phyloP scores from a whole-genome alignment of 2,113 vertebrate species.

The Daboia siamensis region DNA sequence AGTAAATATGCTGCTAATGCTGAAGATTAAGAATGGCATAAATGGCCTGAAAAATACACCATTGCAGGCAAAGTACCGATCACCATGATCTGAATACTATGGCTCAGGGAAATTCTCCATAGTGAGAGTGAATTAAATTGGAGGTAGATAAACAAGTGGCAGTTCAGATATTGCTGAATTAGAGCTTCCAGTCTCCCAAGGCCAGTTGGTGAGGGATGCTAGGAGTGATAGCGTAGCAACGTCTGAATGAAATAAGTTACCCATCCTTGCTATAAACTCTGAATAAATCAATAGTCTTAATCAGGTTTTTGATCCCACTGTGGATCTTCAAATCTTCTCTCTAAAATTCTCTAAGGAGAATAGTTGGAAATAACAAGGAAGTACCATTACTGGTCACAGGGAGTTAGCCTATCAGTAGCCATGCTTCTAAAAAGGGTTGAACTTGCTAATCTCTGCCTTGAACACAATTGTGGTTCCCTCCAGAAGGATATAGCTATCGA shows the following conservation, averaged over 20 bases:
- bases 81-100: not conserved
- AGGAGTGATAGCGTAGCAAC: not conserved
- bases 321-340: not conserved
- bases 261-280: not conserved
- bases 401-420: not conserved
- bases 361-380: not conserved
- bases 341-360: not conserved
- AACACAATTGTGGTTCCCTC: not conserved
- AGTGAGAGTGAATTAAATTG: not conserved
- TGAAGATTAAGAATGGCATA: not conserved
- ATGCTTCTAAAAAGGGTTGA: not conserved
- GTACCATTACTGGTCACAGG: too few species aligned
- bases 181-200: not conserved
- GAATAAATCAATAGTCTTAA: not conserved
- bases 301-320: not conserved
- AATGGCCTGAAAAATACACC: not conserved
- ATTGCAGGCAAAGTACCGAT: not conserved
- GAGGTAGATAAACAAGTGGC: not conserved
- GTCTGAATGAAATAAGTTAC: not conserved
- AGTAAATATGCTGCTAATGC: not conserved
- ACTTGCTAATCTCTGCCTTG: not conserved
- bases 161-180: not conserved
- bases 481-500: not conserved
- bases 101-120: not conserved
- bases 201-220: not conserved